Conservation (phyloP, 2,888 invertebrate genomes). For the Brenthis daphne region DNA sequence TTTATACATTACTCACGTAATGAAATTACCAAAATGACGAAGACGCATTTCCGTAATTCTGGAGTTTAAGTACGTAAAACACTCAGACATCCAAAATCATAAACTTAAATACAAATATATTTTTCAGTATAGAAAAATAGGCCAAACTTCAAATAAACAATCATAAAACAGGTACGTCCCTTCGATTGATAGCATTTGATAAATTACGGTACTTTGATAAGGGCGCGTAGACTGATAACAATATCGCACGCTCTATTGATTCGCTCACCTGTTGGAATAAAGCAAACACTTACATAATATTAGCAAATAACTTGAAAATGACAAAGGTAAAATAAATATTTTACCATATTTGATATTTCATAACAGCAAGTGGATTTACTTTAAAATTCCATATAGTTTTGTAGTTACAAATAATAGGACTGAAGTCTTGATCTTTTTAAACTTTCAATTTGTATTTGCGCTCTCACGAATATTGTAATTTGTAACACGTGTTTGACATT, state of each 20-base stretch:
- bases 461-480: too few species aligned
- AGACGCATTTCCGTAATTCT: too few species aligned
- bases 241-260: conserved; percentile 69
- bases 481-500: too few species aligned
- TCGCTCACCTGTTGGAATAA: conserved; percentile 53
- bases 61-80: too few species aligned
- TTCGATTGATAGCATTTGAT: conserved; percentile 60
- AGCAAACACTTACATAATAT: conserved; percentile 29
- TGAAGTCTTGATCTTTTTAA: too few species aligned
- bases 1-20: too few species aligned
- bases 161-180: conserved; percentile 41
- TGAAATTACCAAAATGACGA: too few species aligned
- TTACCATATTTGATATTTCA: background rate
- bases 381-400: too few species aligned
- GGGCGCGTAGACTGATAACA: conserved; percentile 59
- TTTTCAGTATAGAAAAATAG: background rate
- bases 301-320: conserved; percentile 14
- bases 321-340: conserved; percentile 27
- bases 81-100: too few species aligned
- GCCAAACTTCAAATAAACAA: conserved; percentile 7
- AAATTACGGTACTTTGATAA: conserved; percentile 63
- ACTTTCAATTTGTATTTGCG: too few species aligned
- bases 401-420: too few species aligned
- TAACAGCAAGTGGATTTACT: background rate
- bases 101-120: too few species aligned